These are phyloP conservation scores for Actinostola sp. DNA, from an alignment of 92 coral and sea anemone genomes.

Conservation along the genomic window DNA sequence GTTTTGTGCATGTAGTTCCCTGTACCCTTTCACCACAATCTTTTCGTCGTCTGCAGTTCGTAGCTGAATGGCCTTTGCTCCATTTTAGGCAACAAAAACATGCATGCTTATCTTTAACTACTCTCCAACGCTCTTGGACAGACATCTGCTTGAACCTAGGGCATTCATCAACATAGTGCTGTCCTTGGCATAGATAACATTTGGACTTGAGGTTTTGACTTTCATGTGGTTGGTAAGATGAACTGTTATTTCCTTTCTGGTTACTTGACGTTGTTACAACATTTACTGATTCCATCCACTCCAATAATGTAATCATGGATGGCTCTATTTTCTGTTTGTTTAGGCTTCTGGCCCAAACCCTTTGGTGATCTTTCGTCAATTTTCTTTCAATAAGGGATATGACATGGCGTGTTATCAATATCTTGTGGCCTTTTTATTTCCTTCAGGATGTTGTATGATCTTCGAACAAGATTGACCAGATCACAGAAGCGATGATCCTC, in stretches of 20 bases:
- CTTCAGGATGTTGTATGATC: conserved; percentile 51
- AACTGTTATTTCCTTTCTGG: neutral
- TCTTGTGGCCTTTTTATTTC: conserved; percentile 53
- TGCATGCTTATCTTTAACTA: conserved; percentile 41
- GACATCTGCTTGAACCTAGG: conserved; percentile 18
- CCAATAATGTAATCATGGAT: conserved; percentile 44
- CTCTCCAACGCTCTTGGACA: conserved; percentile 39
- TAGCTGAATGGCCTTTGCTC: no score
- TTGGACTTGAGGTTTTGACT: conserved; percentile 5
- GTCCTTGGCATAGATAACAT: no score
- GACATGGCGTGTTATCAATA: conserved; percentile 60
- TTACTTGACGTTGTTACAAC: neutral
- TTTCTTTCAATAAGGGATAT: conserved; percentile 56
- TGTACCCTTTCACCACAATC: conserved; percentile 31
- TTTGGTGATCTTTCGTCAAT: conserved; percentile 46
- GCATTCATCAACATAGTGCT: no score
- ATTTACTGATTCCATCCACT: conserved; percentile 41
- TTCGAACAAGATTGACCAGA: no score
- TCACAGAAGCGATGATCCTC: no score
- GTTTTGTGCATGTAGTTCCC: conserved; percentile 38
- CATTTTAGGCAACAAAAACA: no score
- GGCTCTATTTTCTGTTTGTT: conserved; percentile 40
- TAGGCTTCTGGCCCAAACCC: conserved; percentile 52
- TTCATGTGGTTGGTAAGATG: neutral
- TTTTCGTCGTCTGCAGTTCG: conserved; percentile 46